Conservation (phyloP, 92 coral and sea anemone species). For the Porites cylindrica region DNA sequence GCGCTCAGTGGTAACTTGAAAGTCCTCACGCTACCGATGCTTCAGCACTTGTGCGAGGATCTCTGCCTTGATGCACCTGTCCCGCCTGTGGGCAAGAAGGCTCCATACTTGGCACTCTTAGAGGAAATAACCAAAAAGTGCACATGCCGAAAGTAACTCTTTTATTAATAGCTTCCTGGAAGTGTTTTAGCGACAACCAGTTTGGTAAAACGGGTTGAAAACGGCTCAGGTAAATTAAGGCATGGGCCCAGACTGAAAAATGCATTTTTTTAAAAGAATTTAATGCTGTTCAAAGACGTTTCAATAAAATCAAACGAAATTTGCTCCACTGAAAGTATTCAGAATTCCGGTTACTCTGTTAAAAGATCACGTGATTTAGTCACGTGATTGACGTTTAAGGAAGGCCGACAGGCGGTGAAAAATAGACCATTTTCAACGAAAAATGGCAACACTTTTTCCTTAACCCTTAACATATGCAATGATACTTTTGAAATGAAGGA, state of each 20-base stretch:
- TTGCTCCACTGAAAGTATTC: not conserved
- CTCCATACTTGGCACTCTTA: too few species aligned
- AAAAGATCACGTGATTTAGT: conserved; percentile 18
- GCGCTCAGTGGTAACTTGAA: too few species aligned
- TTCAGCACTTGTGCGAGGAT: too few species aligned
- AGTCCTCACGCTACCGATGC: too few species aligned
- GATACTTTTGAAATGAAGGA: not conserved
- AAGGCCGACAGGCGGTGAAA: not conserved
- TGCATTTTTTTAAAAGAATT: conserved; percentile 1
- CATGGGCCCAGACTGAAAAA: conserved; percentile 13
- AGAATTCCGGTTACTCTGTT: not conserved
- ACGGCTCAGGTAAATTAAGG: conserved; percentile 19
- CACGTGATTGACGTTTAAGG: conserved; percentile 14
- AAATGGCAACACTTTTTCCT: conserved; percentile 35
- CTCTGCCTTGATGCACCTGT: too few species aligned
- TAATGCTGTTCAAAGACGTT: conserved; percentile 7
- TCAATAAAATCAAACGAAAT: conserved; percentile 3
- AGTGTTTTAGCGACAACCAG: too few species aligned
- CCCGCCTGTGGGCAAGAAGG: too few species aligned
- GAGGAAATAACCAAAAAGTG: too few species aligned
- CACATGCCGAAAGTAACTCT: too few species aligned
- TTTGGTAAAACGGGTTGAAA: too few species aligned
- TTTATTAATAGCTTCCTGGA: too few species aligned
- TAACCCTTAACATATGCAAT: not conserved
- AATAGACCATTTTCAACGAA: conserved; percentile 7